phyloP scores from a whole-genome alignment of 1,140 invertebrate genomes.

The Phortica variegata region DNA sequence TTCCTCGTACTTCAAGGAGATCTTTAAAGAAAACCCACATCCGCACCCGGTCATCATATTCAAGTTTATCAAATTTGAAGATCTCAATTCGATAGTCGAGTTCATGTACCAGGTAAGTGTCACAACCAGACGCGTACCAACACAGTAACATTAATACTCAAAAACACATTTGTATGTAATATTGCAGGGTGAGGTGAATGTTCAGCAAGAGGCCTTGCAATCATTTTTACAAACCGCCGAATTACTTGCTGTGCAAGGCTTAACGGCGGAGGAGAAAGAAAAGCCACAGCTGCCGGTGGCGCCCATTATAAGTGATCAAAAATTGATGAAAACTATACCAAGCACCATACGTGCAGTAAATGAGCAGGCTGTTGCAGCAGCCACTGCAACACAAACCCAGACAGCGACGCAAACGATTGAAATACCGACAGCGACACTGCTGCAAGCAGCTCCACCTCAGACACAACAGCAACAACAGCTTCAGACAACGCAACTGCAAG shows the following conservation, averaged over 20 bases:
- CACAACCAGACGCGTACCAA: no score
- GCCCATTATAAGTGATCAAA: slow-evolving; percentile 49
- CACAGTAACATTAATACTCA: not conserved
- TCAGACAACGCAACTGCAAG: slow-evolving; percentile 28
- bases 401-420: slow-evolving; percentile 49
- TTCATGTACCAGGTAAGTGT: slow-evolving; percentile 72
- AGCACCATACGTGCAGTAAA: slow-evolving; percentile 50
- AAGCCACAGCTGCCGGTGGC: slow-evolving; percentile 44
- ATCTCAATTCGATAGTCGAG: slow-evolving; percentile 77
- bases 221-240: slow-evolving; percentile 86
- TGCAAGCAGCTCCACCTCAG: slow-evolving; percentile 35
- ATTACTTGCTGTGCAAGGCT: slow-evolving; percentile 82
- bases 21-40: slow-evolving; percentile 82
- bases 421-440: slow-evolving; percentile 44
- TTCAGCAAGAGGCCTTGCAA: slow-evolving; percentile 82
- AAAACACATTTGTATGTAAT: not conserved
- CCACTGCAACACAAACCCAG: slow-evolving; percentile 26
- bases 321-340: slow-evolving; percentile 54
- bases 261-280: slow-evolving; percentile 65
- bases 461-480: slow-evolving; percentile 43
- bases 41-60: slow-evolving; percentile 85
- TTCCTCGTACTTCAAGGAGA: slow-evolving; percentile 79
- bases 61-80: slow-evolving; percentile 78
- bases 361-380: slow-evolving; percentile 35
- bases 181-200: slow-evolving; percentile 79